phyloP scores from a whole-genome alignment of 2,797 vertebrate genomes.

The Coracias cyanogaster region DNA sequence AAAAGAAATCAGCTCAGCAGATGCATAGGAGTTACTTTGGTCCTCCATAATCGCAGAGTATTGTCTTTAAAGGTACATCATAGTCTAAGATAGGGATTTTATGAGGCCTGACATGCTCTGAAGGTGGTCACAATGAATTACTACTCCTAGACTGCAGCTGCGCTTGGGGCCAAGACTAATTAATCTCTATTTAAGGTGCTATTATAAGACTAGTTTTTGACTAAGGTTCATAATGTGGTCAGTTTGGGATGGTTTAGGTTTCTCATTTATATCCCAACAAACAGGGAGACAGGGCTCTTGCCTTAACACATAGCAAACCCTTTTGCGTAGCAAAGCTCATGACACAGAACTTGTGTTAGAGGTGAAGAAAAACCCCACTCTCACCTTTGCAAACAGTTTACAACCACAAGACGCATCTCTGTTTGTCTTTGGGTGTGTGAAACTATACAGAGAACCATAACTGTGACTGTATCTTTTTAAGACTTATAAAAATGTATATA shows the following conservation, averaged over 20 bases:
- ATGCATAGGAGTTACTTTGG: background rate
- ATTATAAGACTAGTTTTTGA: background rate
- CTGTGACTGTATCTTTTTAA: background rate
- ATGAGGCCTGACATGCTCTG: background rate
- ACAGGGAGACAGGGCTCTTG: background rate
- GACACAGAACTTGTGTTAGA: background rate
- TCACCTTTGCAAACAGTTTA: background rate
- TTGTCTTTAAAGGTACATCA: constrained; percentile 1
- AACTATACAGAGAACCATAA: background rate
- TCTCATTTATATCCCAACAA: background rate
- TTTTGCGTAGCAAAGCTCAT: background rate
- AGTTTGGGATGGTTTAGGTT: background rate
- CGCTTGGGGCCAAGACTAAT: background rate
- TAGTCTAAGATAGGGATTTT: background rate
- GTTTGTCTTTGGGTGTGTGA: background rate
- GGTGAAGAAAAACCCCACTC: background rate
- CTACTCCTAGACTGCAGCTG: background rate
- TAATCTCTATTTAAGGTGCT: background rate
- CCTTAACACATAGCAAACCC: too few relatives aligned
- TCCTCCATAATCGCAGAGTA: background rate
- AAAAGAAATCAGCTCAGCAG: constrained; percentile 17
- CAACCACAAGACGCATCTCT: accelerated
- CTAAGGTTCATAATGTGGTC: background rate
- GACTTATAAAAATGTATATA: accelerated
- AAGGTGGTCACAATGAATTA: background rate